phyloP scores from a whole-genome alignment of 2,113 vertebrate species.

The Actenoides lindsayi region DNA sequence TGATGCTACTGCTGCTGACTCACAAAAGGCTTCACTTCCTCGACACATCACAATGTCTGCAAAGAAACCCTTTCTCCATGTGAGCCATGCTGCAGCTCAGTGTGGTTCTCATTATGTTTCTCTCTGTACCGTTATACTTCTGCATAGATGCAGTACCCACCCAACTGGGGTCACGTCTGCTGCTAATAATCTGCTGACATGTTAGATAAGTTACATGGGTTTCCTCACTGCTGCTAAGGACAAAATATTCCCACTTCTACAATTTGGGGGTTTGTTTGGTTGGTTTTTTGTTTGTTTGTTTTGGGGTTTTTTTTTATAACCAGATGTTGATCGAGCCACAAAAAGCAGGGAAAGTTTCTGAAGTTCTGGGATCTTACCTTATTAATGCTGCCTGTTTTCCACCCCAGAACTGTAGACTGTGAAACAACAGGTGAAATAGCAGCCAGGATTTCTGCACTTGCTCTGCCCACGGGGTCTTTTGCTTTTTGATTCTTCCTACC shows the following conservation, averaged over 20 bases:
- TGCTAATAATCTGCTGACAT: constrained; percentile 62
- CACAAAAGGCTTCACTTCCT: constrained; percentile 49
- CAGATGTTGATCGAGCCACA: constrained; percentile 18
- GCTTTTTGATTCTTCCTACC: background rate
- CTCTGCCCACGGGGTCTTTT: background rate
- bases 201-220: constrained; percentile 38
- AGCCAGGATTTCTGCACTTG: background rate
- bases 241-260: constrained; percentile 42
- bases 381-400: background rate
- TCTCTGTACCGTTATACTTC: background rate
- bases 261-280: no score
- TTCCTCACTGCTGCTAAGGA: constrained; percentile 45
- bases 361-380: background rate
- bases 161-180: constrained; percentile 37
- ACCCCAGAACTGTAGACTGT: background rate
- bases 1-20: background rate
- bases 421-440: background rate
- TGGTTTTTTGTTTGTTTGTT: no score
- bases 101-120: constrained; percentile 54
- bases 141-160: constrained; percentile 11
- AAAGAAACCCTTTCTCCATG: constrained; percentile 9
- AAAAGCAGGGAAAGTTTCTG: background rate
- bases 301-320: background rate
- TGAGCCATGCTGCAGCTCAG: constrained; percentile 12
- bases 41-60: constrained; percentile 37